Conservation (phyloP, 2,888 invertebrate genomes). For the Tiliacea aurago region DNA sequence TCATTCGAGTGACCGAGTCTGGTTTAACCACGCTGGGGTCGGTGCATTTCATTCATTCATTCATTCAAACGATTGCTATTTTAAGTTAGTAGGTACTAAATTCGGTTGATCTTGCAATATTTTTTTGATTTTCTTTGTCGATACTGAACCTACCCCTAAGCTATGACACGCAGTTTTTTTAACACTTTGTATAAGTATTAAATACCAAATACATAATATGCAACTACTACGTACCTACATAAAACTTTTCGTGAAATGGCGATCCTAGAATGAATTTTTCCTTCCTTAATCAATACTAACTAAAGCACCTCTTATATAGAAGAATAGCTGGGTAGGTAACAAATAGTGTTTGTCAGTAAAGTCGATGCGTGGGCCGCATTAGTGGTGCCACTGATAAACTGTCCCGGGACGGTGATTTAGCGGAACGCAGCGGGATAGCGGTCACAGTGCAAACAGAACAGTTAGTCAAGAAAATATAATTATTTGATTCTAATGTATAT, state of each 20-base stretch:
- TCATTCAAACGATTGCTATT: no score
- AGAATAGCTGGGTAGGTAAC: slow-evolving; percentile 19
- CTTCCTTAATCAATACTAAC: slow-evolving; percentile 7
- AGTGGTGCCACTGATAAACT: slow-evolving; percentile 62
- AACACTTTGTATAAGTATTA: no score
- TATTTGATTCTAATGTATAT: neutral
- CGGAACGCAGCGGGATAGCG: slow-evolving; percentile 36
- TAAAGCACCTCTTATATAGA: neutral
- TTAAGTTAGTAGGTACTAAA: no score
- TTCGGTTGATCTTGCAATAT: no score
- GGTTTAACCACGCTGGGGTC: no score
- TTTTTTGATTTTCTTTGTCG: no score
- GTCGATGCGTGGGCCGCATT: slow-evolving; percentile 56
- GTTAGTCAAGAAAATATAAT: neutral
- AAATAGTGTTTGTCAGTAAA: slow-evolving; percentile 48
- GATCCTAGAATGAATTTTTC: neutral
- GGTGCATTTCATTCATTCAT: no score
- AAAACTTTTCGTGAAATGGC: neutral
- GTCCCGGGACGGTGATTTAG: slow-evolving; percentile 65
- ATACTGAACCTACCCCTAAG: no score
- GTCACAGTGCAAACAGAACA: slow-evolving; percentile 30
- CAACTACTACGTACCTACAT: no score
- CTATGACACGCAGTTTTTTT: no score
- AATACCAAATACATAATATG: no score
- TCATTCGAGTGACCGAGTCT: no score